Base-by-base conservation (phyloP, 2,888 invertebrate genomes). In the Apamea monoglypha region DNA sequence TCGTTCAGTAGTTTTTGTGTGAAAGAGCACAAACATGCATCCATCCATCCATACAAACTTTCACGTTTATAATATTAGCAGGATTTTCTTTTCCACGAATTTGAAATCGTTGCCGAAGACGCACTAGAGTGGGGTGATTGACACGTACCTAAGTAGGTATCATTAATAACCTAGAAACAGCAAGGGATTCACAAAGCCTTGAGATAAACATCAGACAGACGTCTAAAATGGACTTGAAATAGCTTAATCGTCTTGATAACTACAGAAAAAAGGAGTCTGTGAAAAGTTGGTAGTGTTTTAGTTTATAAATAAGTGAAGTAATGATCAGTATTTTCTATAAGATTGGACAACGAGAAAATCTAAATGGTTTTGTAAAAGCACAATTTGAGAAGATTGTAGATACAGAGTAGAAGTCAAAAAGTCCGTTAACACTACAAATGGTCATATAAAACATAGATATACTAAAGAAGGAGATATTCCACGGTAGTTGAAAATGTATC, bases 91-190 rank as follows among this genome's bases (percentile, higher is more conserved):
- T 56, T 70, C 12, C 7, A 40, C 8, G n/a, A 36, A 25, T 25
- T 44, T 12, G 7, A 56, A 72, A 56, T 25, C 29, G n/a, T 40
- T 74, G 16, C 50, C 7, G 0, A 64, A 64, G 25, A 72, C 10
- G 53, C 3, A 64, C 12, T 25, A n/a, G 8, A 50, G 21, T 68
- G 2, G 36, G 10, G 29, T 68, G 61, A 81, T 88, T 81, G 87
- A 90, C 89, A 86, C 79, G 78, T 81, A 53, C 36, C 2, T 53
- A 53, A 36, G 53, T 36, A 87, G 89, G 29, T 40, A 91, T 86
- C 92, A 93, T 94, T 91, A 92, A 93, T 94, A 93, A 94, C 88
- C 85, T 87, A 71, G 80, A 85, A 61, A 88, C 88, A 86, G 92
- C 89, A 88, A 66, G 90, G 87, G 86, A 85, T 88, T 47, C 6